Evolutionary conservation across 2,797 vertebrate species (phyloP).

Genomic region (Crypturellus tataupa): DNA sequence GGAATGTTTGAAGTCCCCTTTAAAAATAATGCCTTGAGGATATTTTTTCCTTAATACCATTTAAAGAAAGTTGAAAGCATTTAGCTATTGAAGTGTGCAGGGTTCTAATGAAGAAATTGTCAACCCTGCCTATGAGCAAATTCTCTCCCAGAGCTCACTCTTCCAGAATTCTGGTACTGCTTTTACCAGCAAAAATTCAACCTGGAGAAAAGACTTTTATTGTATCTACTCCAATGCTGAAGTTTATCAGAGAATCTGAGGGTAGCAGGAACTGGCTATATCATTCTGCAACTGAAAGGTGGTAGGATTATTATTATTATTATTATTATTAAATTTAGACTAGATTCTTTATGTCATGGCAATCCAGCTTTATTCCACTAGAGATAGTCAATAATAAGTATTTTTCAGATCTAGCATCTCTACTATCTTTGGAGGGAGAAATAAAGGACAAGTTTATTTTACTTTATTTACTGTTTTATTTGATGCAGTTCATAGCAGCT

Average conservation of each 20-base stretch:
- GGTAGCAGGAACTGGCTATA: neutral
- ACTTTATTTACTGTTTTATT: conserved; percentile 53
- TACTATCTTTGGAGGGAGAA: conserved; percentile 51
- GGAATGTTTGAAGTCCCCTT: conserved; percentile 80
- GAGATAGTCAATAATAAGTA: conserved; percentile 54
- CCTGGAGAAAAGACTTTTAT: conserved; percentile 19
- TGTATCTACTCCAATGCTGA: neutral
- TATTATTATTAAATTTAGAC: neutral
- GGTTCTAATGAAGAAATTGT: conserved; percentile 79
- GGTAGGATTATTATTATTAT: neutral
- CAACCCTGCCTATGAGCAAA: conserved; percentile 54
- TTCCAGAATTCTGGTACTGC: conserved; percentile 32
- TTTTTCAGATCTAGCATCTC: conserved; percentile 45
- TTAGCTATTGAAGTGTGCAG: conserved; percentile 75
- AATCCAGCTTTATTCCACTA: conserved; percentile 38
- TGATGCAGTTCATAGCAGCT: conserved; percentile 70
- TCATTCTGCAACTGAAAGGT: conserved; percentile 41
- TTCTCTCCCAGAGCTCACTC: conserved; percentile 38
- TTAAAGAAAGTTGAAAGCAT: conserved; percentile 83
- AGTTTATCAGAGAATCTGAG: neutral
- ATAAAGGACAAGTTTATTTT: neutral
- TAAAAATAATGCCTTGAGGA: conserved; percentile 84
- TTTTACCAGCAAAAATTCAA: conserved; percentile 46
- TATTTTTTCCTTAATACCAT: conserved; percentile 81
- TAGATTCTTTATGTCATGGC: conserved; percentile 22